Percentiles rank a stretch among this genome's conserved stretches.
These are phyloP conservation scores for Thunnus albacares DNA, from an alignment of 2,797 vertebrate species.

Conservation along the genomic window DNA sequence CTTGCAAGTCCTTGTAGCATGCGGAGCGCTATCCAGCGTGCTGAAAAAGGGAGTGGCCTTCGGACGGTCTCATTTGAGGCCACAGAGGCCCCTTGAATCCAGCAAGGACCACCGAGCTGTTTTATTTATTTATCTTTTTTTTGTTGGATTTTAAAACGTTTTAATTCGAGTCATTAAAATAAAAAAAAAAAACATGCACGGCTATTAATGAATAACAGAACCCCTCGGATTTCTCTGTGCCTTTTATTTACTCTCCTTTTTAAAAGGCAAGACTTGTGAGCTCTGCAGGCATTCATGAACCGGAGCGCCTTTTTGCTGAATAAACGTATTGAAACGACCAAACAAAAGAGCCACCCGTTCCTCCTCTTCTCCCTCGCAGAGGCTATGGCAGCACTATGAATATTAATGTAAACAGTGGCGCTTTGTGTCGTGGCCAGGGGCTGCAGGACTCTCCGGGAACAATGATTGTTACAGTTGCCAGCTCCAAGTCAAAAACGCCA, in stretches of 20 bases:
- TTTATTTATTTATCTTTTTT: slow-evolving; percentile 2
- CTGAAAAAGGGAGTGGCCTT: slow-evolving; percentile 88
- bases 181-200: background rate
- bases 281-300: slow-evolving; percentile 85
- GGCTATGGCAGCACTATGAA: slow-evolving; percentile 90
- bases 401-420: slow-evolving; percentile 92
- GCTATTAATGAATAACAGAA: background rate
- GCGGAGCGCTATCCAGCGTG: slow-evolving; percentile 87
- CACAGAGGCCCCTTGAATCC: slow-evolving; percentile 54
- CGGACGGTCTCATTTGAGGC: slow-evolving; percentile 61
- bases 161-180: background rate
- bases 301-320: slow-evolving; percentile 87
- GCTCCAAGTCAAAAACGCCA: slow-evolving; percentile 66
- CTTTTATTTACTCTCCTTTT: slow-evolving; percentile 36
- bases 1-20: slow-evolving; percentile 60
- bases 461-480: slow-evolving; percentile 86
- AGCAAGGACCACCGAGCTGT: slow-evolving; percentile 19
- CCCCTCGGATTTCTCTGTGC: background rate
- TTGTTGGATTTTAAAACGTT: background rate
- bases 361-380: slow-evolving; percentile 86
- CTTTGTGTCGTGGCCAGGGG: slow-evolving; percentile 88
- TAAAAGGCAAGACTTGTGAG: slow-evolving; percentile 74
- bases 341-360: slow-evolving; percentile 93
- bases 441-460: slow-evolving; percentile 87
- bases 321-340: slow-evolving; percentile 90